A percentile compares a stretch with the other conserved stretches of the same genome.
These are phyloP conservation scores for Amazona ochrocephala DNA, from an alignment of 2,797 vertebrate genomes.

Conservation along the genomic window DNA sequence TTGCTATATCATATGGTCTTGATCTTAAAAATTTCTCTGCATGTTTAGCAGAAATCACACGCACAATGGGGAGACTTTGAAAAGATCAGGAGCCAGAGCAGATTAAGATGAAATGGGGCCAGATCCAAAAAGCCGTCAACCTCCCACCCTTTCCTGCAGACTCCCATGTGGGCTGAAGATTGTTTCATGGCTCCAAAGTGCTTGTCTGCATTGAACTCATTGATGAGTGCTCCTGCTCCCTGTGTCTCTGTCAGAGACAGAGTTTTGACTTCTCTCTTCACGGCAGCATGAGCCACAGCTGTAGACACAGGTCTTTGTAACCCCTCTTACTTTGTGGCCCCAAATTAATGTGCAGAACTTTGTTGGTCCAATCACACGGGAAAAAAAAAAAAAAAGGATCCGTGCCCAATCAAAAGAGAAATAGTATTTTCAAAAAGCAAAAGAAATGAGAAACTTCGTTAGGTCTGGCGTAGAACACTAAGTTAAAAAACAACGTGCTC, in stretches of 20 bases:
- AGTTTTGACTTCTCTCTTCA: slow-evolving; percentile 16
- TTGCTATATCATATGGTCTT: slow-evolving; percentile 67
- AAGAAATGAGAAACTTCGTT: not conserved
- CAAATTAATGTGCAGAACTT: not conserved
- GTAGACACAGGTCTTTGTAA: not conserved
- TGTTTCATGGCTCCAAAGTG: slow-evolving; percentile 38
- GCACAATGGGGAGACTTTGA: slow-evolving; percentile 53
- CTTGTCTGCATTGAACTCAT: not conserved
- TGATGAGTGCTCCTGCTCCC: not conserved
- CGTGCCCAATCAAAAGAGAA: not conserved
- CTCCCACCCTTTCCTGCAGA: slow-evolving; percentile 68
- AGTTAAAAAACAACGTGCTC: not conserved
- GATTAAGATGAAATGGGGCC: slow-evolving; percentile 65
- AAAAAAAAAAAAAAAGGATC: not conserved
- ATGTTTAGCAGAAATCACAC: slow-evolving; percentile 58
- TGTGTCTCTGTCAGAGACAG: not conserved
- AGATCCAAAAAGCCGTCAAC: slow-evolving; percentile 63
- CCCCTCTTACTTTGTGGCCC: not conserved
- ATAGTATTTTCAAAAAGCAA: not conserved
- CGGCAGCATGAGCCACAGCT: slow-evolving; percentile 9
- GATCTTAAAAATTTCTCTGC: slow-evolving; percentile 65
- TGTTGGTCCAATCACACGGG: not conserved
- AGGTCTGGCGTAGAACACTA: not conserved
- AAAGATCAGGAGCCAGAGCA: slow-evolving; percentile 57
- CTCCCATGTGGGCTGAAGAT: slow-evolving; percentile 58